These are phyloP conservation scores for Noctilio leporinus DNA, from an alignment of 2,113 vertebrate genomes.

Conservation along the genomic window DNA sequence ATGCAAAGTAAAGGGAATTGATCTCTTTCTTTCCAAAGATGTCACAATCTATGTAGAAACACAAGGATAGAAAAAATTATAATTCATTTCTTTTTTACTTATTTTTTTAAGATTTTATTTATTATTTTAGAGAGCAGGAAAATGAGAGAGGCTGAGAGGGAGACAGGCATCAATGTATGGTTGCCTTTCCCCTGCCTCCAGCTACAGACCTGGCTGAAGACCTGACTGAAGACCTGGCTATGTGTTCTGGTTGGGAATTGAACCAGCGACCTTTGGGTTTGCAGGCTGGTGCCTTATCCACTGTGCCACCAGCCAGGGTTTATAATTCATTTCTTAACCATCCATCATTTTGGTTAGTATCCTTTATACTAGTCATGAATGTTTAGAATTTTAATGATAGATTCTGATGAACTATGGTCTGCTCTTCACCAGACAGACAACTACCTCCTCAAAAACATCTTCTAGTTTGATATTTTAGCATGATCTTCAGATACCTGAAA, in stretches of 20 bases:
- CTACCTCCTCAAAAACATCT: neutral
- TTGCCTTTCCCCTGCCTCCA: no score
- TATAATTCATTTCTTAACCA: neutral
- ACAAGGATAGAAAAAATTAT: neutral
- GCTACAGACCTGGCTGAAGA: no score
- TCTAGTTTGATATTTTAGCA: neutral
- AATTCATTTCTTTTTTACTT: conserved; percentile 4
- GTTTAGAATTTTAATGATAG: neutral
- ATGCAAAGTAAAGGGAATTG: neutral
- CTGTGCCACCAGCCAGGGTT: no score
- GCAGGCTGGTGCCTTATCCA: no score
- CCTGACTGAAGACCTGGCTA: no score
- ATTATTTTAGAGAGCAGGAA: no score
- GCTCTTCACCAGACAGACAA: neutral
- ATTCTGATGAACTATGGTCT: neutral
- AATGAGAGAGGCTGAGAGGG: no score
- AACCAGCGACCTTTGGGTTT: no score
- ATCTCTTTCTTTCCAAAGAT: neutral
- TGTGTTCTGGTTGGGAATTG: no score
- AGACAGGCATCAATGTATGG: no score
- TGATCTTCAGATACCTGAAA: neutral
- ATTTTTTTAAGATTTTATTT: no score
- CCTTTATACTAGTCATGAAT: neutral
- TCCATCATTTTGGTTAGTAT: neutral
- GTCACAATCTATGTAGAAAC: neutral